Evolutionary conservation across 2,797 vertebrate genomes (phyloP).

Genomic region (Epinephelus coioides): DNA sequence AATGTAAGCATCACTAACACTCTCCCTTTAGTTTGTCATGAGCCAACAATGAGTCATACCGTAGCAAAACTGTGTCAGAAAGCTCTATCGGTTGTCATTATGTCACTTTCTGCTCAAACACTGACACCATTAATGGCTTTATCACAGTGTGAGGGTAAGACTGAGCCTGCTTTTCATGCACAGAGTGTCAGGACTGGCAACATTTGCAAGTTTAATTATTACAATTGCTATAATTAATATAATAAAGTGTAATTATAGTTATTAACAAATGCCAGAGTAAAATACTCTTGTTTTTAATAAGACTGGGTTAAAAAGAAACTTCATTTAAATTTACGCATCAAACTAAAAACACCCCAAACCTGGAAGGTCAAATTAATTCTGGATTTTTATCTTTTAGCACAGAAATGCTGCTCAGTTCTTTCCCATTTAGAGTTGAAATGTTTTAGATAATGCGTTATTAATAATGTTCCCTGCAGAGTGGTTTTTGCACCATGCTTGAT

Average conservation of each 20-base stretch:
- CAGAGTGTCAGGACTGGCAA: conserved; percentile 14
- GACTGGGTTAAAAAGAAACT: conserved; percentile 15
- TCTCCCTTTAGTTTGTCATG: not conserved
- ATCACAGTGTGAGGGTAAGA: not conserved
- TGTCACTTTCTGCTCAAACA: conserved; percentile 7
- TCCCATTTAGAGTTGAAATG: conserved; percentile 64
- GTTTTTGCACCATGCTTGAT: conserved; percentile 55
- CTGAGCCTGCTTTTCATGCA: not conserved
- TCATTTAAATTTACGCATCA: conserved; percentile 28
- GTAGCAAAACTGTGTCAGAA: not conserved
- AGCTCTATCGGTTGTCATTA: not conserved
- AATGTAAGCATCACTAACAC: not conserved
- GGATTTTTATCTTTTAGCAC: conserved; percentile 48
- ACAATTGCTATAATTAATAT: conserved; percentile 44
- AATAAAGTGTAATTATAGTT: conserved; percentile 52
- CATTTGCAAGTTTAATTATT: conserved; percentile 57
- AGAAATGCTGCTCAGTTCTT: conserved; percentile 39
- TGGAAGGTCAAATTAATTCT: conserved; percentile 63
- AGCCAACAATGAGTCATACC: not conserved
- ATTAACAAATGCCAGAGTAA: conserved; percentile 41
- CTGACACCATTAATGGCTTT: conserved; percentile 31
- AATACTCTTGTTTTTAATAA: conserved; percentile 36
- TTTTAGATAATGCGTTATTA: conserved; percentile 74
- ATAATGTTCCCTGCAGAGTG: conserved; percentile 63
- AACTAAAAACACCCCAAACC: conserved; percentile 35